Percentiles rank a stretch among this genome's conserved stretches.
Conservation (phyloP, 1,140 invertebrate genomes). For the Lucilia sericata region DNA sequence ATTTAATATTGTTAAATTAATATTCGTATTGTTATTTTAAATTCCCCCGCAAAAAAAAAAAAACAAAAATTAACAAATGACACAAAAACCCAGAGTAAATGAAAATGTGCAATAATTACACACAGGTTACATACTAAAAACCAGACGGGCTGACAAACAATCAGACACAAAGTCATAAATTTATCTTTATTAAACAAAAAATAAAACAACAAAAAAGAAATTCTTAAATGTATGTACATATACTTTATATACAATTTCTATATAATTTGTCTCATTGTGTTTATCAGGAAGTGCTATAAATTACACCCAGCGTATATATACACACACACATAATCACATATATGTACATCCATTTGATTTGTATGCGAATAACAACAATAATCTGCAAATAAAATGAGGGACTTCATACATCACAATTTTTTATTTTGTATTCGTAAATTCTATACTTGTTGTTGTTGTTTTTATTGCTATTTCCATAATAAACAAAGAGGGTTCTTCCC, state of each 20-base stretch:
- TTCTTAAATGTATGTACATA: background rate
- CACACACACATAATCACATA: background rate
- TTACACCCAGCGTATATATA: constrained; percentile 1
- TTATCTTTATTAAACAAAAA: background rate
- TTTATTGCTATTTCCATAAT: background rate
- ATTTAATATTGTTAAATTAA: background rate
- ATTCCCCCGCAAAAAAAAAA: background rate
- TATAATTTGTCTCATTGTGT: constrained; percentile 27
- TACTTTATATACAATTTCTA: background rate
- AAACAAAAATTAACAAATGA: background rate
- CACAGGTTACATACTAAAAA: background rate
- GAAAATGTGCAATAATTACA: background rate
- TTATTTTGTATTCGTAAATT: background rate
- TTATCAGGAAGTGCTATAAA: constrained; percentile 39
- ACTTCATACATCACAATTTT: background rate
- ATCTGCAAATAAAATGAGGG: background rate
- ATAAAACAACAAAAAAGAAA: background rate
- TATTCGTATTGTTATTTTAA: background rate
- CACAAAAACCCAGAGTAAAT: constrained; percentile 9
- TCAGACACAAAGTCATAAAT: constrained; percentile 12
- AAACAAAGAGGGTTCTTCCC: background rate
- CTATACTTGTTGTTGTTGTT: too few species aligned
- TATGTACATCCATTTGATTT: background rate
- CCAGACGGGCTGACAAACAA: background rate
- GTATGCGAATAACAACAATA: too few species aligned